Percentiles rank a stretch among this genome's conserved stretches.
Evolutionary conservation across 2,888 invertebrate species (phyloP).

Genomic region (Autographa gamma): DNA sequence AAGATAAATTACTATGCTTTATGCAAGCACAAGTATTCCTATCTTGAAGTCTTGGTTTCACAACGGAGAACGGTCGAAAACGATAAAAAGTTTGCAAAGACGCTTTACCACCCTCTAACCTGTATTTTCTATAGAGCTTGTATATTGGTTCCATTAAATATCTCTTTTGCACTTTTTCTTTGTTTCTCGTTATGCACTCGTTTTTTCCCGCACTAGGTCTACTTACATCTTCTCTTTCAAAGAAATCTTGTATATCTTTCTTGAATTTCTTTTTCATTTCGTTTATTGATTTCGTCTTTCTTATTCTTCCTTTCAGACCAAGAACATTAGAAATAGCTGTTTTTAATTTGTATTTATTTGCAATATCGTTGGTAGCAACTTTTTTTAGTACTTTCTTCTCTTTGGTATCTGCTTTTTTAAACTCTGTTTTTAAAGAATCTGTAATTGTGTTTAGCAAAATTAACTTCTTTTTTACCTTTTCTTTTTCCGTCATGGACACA

Average conservation of each 20-base stretch:
- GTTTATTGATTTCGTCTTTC: too few relatives aligned
- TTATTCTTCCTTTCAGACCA: constrained; percentile 15
- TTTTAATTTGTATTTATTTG: constrained; percentile 21
- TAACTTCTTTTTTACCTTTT: constrained; percentile 34
- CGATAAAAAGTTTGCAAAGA: constrained; percentile 45
- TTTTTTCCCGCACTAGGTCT: constrained; percentile 49
- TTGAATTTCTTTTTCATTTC: background rate
- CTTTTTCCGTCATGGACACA: constrained; percentile 29
- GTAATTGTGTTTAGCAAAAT: constrained; percentile 27
- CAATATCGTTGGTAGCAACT: constrained; percentile 32
- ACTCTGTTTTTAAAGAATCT: background rate
- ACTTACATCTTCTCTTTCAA: constrained; percentile 46
- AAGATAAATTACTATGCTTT: constrained; percentile 30
- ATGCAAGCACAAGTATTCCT: constrained; percentile 36
- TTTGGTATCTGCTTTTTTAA: too few relatives aligned
- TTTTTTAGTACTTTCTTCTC: constrained; percentile 8
- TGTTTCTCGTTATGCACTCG: constrained; percentile 33
- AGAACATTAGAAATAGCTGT: background rate
- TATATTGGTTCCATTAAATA: constrained; percentile 34
- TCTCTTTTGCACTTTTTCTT: constrained; percentile 35
- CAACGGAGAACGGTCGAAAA: constrained; percentile 50
- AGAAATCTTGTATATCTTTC: constrained; percentile 27
- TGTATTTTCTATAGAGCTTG: constrained; percentile 46
- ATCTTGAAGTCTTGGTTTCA: constrained; percentile 38
- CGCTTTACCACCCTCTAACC: constrained; percentile 39